Percentiles rank a stretch among this genome's conserved stretches.
phyloP scores from a whole-genome alignment of 2,113 vertebrate species.

The Coptodon bakossiorum region DNA sequence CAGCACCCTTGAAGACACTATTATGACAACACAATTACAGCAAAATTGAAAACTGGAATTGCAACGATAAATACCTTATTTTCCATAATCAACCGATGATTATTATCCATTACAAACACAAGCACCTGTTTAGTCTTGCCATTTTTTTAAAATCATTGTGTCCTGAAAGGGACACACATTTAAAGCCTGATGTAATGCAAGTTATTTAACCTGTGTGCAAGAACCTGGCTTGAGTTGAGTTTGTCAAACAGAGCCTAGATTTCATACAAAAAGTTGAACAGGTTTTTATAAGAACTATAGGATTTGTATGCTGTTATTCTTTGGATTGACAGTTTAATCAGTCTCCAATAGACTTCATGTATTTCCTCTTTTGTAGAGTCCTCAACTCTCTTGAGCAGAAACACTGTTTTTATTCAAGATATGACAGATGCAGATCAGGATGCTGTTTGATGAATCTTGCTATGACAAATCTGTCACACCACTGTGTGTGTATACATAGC shows the following conservation, averaged over 20 bases:
- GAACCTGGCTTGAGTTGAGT: not conserved
- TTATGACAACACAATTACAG: not conserved
- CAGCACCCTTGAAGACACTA: not conserved
- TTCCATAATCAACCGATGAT: not conserved
- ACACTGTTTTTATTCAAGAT: not conserved
- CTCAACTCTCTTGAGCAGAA: not conserved
- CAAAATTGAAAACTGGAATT: not conserved
- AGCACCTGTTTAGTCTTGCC: not conserved
- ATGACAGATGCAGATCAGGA: not conserved
- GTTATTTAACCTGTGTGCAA: not conserved
- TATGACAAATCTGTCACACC: not conserved
- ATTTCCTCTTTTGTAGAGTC: not conserved
- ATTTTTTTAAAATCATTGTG: not conserved
- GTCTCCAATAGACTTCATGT: not conserved
- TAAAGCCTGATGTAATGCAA: not conserved
- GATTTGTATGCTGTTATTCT: not conserved
- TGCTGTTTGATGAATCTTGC: not conserved
- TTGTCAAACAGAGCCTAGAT: not conserved
- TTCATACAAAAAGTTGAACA: not conserved
- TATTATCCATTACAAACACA: not conserved
- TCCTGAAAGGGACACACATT: not conserved
- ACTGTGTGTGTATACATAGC: not conserved
- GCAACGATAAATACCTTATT: not conserved
- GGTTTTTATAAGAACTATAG: not conserved
- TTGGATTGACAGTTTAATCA: not conserved